Conservation (phyloP, 2,113 vertebrate genomes). For the Crocuta crocuta region DNA sequence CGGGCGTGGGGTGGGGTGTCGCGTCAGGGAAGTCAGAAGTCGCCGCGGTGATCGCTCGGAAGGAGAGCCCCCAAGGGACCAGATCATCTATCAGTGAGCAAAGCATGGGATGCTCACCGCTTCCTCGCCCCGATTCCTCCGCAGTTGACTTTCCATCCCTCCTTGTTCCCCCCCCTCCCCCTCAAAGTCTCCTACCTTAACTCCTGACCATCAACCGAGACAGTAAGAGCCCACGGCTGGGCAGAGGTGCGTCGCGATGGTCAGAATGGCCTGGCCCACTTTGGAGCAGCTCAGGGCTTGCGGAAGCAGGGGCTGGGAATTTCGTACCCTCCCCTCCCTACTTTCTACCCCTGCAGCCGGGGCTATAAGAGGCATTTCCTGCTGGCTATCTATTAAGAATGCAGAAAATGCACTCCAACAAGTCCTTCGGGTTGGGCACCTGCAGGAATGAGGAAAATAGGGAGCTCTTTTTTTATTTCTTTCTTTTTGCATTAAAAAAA, state of each 20-base stretch:
- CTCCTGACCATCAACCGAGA: not conserved
- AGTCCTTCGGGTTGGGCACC: conserved; percentile 88
- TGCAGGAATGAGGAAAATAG: conserved; percentile 89
- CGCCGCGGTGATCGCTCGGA: not conserved
- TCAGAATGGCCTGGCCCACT: not conserved
- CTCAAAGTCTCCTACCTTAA: conserved; percentile 82
- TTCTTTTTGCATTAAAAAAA: conserved; percentile 70
- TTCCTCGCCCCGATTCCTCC: not conserved
- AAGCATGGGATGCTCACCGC: not conserved
- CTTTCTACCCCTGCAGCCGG: conserved; percentile 84
- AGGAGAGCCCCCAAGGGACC: not conserved
- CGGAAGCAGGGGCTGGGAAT: conserved; percentile 56
- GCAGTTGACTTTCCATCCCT: not conserved
- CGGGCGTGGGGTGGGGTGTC: fast-evolving
- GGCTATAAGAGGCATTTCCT: conserved; percentile 86
- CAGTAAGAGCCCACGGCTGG: not conserved
- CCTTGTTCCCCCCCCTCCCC: not conserved
- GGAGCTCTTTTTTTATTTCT: conserved; percentile 57
- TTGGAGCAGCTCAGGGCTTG: not conserved
- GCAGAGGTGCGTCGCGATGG: not conserved
- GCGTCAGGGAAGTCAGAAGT: not conserved
- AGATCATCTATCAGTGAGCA: not conserved
- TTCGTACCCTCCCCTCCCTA: conserved; percentile 67
- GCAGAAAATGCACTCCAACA: conserved; percentile 89
- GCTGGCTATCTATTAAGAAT: conserved; percentile 88